Percentiles rank a stretch among this genome's conserved stretches.
These are phyloP conservation scores for Penaeus chinensis DNA, from an alignment of 1,140 invertebrate species.

Conservation along the genomic window DNA sequence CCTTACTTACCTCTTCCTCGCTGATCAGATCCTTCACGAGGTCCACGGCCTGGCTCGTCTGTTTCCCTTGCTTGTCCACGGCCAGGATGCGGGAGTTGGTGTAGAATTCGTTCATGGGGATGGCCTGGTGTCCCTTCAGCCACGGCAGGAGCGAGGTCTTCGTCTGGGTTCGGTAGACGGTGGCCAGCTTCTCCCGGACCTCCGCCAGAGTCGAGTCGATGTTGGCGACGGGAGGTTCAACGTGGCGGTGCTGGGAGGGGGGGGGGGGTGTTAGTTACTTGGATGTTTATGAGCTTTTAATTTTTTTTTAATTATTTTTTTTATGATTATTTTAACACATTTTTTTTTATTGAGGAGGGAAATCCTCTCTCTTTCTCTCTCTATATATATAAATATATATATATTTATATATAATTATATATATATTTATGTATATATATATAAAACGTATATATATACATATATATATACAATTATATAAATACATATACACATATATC, in stretches of 20 bases:
- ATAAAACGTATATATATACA: too few species aligned
- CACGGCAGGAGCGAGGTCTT: conserved; percentile 47
- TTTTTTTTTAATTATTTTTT: too few species aligned
- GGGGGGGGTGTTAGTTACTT: neutral
- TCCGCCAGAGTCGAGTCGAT: conserved; percentile 9
- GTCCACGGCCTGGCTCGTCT: conserved; percentile 30
- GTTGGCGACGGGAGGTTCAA: neutral
- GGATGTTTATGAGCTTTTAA: too few species aligned
- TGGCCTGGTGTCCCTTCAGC: conserved; percentile 45
- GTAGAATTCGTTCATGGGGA: conserved; percentile 48
- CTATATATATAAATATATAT: too few species aligned
- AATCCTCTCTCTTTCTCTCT: too few species aligned
- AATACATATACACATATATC: too few species aligned
- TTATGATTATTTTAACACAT: too few species aligned
- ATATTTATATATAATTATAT: too few species aligned
- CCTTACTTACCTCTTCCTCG: conserved; percentile 32
- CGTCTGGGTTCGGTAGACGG: conserved; percentile 39
- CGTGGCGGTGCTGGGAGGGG: neutral
- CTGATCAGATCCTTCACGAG: conserved; percentile 24
- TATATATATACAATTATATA: too few species aligned
- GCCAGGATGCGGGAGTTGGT: conserved; percentile 46
- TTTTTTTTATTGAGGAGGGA: too few species aligned
- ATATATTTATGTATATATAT: too few species aligned
- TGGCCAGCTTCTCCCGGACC: conserved; percentile 37
- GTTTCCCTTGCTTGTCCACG: conserved; percentile 35